These are phyloP conservation scores for Pomacea canaliculata DNA, from an alignment of 2,888 invertebrate genomes.

Conservation along the genomic window DNA sequence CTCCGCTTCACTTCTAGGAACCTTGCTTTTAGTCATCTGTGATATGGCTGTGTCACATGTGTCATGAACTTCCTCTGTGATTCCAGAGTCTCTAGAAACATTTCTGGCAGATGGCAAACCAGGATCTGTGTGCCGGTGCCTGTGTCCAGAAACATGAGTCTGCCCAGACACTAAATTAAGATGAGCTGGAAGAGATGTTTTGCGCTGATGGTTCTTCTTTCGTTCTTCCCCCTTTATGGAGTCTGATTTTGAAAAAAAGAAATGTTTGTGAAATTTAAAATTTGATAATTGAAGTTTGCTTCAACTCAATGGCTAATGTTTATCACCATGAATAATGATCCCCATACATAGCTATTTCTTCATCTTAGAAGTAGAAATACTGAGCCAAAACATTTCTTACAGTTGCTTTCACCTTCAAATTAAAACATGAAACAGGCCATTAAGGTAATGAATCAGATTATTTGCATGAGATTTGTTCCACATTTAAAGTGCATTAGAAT, in stretches of 20 bases:
- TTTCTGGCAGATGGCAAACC: conserved; percentile 26
- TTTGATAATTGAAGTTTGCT: too few species aligned
- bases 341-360: too few species aligned
- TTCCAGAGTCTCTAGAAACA: conserved; percentile 19
- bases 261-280: background rate
- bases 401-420: too few species aligned
- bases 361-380: too few species aligned
- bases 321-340: too few species aligned
- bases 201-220: conserved; percentile 30
- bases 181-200: conserved; percentile 39
- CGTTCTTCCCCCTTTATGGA: background rate
- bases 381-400: too few species aligned
- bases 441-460: too few species aligned
- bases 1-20: background rate
- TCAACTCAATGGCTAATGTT: too few species aligned
- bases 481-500: too few species aligned
- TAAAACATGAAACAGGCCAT: too few species aligned
- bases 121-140: conserved; percentile 45
- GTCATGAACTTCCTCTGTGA: conserved; percentile 22
- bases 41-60: conserved; percentile 1
- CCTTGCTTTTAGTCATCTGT: conserved; percentile 3
- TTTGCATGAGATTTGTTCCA: too few species aligned
- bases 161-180: conserved; percentile 20
- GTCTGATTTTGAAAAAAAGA: background rate
- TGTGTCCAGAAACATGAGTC: conserved; percentile 25